A percentile compares a stretch with the other conserved stretches of the same genome.
phyloP scores from a whole-genome alignment of 2,888 invertebrate genomes.

The Sclerodermus sp. region DNA sequence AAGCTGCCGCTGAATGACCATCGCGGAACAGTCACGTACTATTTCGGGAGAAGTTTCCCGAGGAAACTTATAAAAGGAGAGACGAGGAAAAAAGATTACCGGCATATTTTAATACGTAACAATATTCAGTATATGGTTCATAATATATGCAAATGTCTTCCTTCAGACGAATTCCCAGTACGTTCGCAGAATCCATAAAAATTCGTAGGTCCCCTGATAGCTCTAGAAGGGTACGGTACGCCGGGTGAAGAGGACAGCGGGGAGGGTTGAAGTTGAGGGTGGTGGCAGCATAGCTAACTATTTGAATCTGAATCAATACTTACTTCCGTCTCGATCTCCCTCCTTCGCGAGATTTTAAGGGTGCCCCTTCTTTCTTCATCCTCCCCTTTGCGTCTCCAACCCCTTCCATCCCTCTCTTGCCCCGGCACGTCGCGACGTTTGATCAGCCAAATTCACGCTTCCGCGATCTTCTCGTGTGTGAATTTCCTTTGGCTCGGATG shows the following conservation, averaged over 20 bases:
- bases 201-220: neutral
- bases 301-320: slow-evolving; percentile 55
- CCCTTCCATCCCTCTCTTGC: slow-evolving; percentile 3
- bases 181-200: too few relatives aligned
- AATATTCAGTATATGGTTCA: too few relatives aligned
- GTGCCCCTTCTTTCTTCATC: slow-evolving; percentile 6
- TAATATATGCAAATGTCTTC: too few relatives aligned
- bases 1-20: too few relatives aligned
- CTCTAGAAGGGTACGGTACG: neutral
- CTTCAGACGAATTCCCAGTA: too few relatives aligned
- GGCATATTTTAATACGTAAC: too few relatives aligned
- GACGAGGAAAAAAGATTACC: neutral
- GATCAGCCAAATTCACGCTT: slow-evolving; percentile 36
- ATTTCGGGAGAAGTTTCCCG: too few relatives aligned
- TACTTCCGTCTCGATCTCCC: slow-evolving; percentile 35
- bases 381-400: slow-evolving; percentile 7
- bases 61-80: too few relatives aligned
- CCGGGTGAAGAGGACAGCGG: slow-evolving; percentile 9
- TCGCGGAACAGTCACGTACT: too few relatives aligned
- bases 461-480: slow-evolving; percentile 9
- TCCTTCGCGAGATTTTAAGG: slow-evolving; percentile 20
- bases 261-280: slow-evolving; percentile 17
- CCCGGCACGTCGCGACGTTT: slow-evolving; percentile 27
- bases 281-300: slow-evolving; percentile 50
- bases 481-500: too few relatives aligned